phyloP scores from a whole-genome alignment of 2,113 vertebrate genomes.

The Thymallus thymallus region DNA sequence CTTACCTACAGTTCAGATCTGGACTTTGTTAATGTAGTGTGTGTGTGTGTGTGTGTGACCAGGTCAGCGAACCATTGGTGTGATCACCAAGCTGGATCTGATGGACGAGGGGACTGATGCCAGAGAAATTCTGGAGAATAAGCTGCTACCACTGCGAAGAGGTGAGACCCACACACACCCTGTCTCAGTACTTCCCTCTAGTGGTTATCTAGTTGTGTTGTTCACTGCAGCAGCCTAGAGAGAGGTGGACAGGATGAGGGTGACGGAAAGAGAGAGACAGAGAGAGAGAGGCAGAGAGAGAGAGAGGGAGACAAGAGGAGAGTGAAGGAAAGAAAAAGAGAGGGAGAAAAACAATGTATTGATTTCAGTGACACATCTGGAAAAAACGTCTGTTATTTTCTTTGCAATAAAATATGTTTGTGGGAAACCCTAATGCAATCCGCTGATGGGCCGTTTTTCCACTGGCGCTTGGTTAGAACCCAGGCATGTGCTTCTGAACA shows the following conservation, averaged over 20 bases:
- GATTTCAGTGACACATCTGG: slow-evolving; percentile 54
- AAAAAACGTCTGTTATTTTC: slow-evolving; percentile 44
- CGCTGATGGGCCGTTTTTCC: slow-evolving; percentile 72
- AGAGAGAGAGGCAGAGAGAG: slow-evolving; percentile 16
- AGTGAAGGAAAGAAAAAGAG: slow-evolving; percentile 25
- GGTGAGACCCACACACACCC: slow-evolving; percentile 67
- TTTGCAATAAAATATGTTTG: slow-evolving; percentile 57
- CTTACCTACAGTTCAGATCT: too few species aligned
- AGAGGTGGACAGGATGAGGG: background rate
- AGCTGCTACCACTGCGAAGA: slow-evolving; percentile 91
- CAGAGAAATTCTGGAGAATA: slow-evolving; percentile 94
- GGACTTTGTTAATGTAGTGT: background rate
- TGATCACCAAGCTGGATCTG: slow-evolving; percentile 97
- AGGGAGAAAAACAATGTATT: slow-evolving; percentile 46
- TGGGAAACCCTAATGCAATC: slow-evolving; percentile 63
- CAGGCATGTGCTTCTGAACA: slow-evolving; percentile 59
- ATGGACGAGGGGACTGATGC: slow-evolving; percentile 99
- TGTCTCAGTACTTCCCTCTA: slow-evolving; percentile 66
- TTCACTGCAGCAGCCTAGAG: background rate
- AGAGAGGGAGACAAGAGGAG: slow-evolving; percentile 28
- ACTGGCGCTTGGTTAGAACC: slow-evolving; percentile 61
- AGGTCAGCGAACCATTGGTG: slow-evolving; percentile 95
- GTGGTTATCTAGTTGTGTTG: slow-evolving; percentile 44
- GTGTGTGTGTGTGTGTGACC: slow-evolving; percentile 12
- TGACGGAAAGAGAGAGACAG: slow-evolving; percentile 7